A percentile compares a stretch with the other conserved stretches of the same genome.
These are phyloP conservation scores for Pachypsylla venusta DNA, from an alignment of 1,140 invertebrate genomes.

Conservation along the genomic window DNA sequence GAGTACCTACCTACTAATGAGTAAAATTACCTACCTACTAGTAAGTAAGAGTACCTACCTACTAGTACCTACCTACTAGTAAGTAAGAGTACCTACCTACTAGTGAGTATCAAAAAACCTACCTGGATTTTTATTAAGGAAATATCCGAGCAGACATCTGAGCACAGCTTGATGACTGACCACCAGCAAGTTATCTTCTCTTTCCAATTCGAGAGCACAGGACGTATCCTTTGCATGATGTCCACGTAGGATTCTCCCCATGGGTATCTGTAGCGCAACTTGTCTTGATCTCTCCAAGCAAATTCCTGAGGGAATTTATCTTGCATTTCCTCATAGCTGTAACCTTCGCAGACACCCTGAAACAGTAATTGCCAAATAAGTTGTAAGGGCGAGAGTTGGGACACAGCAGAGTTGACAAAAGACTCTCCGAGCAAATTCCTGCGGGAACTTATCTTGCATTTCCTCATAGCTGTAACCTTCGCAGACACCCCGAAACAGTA, in stretches of 20 bases:
- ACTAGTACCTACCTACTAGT: too few species aligned
- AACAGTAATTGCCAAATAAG: constrained; percentile 22
- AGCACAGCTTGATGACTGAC: constrained; percentile 83
- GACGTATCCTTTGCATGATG: constrained; percentile 65
- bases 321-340: constrained; percentile 89
- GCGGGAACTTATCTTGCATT: constrained; percentile 74
- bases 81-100: too few species aligned
- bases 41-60: too few species aligned
- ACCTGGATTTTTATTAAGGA: constrained; percentile 65
- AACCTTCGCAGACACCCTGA: constrained; percentile 79
- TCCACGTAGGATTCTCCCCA: constrained; percentile 83
- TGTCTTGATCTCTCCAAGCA: constrained; percentile 77
- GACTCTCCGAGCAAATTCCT: constrained; percentile 79
- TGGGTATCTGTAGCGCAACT: constrained; percentile 81
- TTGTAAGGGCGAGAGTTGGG: not conserved
- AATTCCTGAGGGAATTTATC: constrained; percentile 79
- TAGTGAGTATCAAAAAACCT: too few species aligned
- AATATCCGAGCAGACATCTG: constrained; percentile 81
- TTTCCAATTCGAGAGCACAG: constrained; percentile 66
- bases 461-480: constrained; percentile 62
- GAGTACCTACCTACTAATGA: too few species aligned
- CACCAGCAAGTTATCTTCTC: constrained; percentile 70
- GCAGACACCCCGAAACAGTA: not conserved
- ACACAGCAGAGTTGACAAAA: not conserved
- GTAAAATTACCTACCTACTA: too few species aligned